Conservation (phyloP, 1,140 invertebrate genomes). For the Bradynema listronoti region DNA sequence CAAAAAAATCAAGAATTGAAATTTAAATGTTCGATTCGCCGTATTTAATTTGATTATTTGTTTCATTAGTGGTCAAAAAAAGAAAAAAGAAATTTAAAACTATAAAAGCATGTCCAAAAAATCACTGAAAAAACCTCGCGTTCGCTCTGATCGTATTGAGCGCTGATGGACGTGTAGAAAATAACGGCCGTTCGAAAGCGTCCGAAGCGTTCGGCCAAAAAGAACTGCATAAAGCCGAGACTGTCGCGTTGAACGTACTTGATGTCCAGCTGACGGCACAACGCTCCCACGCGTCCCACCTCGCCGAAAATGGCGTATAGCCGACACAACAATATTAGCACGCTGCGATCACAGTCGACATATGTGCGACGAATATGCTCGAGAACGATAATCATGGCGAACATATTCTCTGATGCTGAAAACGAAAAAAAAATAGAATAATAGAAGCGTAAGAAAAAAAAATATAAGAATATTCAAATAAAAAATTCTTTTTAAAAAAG, state of each 20-base stretch:
- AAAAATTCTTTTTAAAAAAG: too few relatives aligned
- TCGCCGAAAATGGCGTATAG: slow-evolving; percentile 29
- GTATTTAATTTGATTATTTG: too few relatives aligned
- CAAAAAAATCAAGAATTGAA: too few relatives aligned
- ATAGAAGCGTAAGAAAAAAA: too few relatives aligned
- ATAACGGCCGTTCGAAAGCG: slow-evolving; percentile 27
- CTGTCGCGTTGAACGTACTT: slow-evolving; percentile 92
- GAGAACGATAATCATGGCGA: slow-evolving; percentile 9
- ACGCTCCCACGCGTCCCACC: slow-evolving; percentile 11
- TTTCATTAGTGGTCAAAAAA: too few relatives aligned
- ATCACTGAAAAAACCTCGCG: slow-evolving; percentile 25
- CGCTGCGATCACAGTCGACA: slow-evolving; percentile 15
- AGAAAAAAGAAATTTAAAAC: too few relatives aligned
- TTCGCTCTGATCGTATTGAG: slow-evolving; percentile 28
- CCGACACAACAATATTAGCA: slow-evolving; percentile 20
- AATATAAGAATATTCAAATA: too few relatives aligned
- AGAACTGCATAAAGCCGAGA: slow-evolving; percentile 61
- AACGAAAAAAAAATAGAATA: too few relatives aligned
- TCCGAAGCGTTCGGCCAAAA: slow-evolving; percentile 23
- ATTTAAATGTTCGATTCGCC: too few relatives aligned
- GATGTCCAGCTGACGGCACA: slow-evolving; percentile 66
- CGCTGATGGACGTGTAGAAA: slow-evolving; percentile 28
- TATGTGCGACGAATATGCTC: slow-evolving; percentile 9
- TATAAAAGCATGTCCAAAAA: too few relatives aligned
- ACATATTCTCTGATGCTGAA: too few relatives aligned